These are phyloP conservation scores for Nansenia antarctica DNA, from an alignment of 2,113 vertebrate genomes.

Conservation along the genomic window DNA sequence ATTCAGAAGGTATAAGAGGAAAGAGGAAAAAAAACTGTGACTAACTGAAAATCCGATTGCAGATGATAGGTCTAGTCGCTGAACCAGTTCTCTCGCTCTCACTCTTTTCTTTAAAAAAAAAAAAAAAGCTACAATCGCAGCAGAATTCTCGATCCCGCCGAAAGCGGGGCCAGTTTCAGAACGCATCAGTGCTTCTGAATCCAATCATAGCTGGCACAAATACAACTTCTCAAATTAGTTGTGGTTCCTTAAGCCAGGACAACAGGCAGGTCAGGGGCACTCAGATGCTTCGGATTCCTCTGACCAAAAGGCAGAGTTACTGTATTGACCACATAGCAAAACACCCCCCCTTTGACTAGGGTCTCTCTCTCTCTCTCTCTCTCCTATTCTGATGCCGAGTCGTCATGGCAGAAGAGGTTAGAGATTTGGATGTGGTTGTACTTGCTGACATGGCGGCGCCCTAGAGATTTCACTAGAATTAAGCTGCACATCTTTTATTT, in stretches of 20 bases:
- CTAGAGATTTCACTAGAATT: neutral
- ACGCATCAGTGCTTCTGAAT: conserved; percentile 52
- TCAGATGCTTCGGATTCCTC: conserved; percentile 67
- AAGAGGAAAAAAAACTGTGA: neutral
- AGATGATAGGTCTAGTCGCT: neutral
- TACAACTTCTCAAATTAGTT: conserved; percentile 65
- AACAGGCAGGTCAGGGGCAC: conserved; percentile 58
- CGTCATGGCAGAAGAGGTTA: neutral
- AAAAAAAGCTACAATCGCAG: neutral
- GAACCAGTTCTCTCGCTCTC: too few relatives aligned
- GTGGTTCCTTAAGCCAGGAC: conserved; percentile 61
- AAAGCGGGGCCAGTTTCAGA: conserved; percentile 34
- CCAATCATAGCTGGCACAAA: conserved; percentile 46
- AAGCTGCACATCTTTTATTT: neutral
- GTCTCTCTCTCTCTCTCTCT: too few relatives aligned
- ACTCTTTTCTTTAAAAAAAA: neutral
- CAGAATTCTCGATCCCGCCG: neutral
- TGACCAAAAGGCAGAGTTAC: conserved; percentile 22
- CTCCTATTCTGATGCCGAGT: neutral
- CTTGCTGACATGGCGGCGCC: neutral
- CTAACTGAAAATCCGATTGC: neutral
- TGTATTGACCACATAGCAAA: conserved; percentile 23
- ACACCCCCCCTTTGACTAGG: neutral
- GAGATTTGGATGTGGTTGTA: neutral
- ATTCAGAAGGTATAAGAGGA: neutral